Evolutionary conservation across 92 coral and sea anemone genomes (phyloP).

Genomic region (Phymanthus crucifer): DNA sequence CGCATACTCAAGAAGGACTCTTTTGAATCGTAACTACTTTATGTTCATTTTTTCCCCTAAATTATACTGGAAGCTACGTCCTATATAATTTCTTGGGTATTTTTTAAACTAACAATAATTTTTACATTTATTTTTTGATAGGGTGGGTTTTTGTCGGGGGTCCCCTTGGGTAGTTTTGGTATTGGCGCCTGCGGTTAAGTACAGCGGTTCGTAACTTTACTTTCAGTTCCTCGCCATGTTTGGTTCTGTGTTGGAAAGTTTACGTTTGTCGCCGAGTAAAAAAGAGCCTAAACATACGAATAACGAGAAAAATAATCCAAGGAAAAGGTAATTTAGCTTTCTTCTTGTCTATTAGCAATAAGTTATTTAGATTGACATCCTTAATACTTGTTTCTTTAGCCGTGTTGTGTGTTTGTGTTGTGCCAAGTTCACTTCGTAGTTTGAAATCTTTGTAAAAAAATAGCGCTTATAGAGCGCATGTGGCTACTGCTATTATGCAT

Average conservation of each 20-base stretch:
- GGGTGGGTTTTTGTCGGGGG: not conserved
- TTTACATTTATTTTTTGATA: too few relatives aligned
- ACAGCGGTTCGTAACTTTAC: not conserved
- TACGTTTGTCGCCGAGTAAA: conserved; percentile 18
- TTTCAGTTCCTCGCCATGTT: conserved; percentile 26
- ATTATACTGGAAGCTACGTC: too few relatives aligned
- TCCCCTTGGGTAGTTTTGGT: not conserved
- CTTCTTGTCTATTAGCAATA: not conserved
- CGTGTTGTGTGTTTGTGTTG: not conserved
- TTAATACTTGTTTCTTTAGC: not conserved
- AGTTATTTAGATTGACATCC: not conserved
- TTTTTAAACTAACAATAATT: too few relatives aligned
- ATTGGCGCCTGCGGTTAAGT: not conserved
- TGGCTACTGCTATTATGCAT: too few relatives aligned
- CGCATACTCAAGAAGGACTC: not conserved
- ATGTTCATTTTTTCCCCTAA: too few relatives aligned
- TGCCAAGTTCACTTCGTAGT: too few relatives aligned
- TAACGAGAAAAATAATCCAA: not conserved
- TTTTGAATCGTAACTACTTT: too few relatives aligned
- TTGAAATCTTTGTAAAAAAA: too few relatives aligned
- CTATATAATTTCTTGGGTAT: too few relatives aligned
- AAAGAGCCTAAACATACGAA: not conserved
- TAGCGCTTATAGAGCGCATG: too few relatives aligned
- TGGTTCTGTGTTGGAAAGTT: conserved; percentile 20
- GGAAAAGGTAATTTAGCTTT: not conserved